Base-by-base conservation (phyloP, 2,797 vertebrate species). In the Muraenolepis orangiensis region DNA sequence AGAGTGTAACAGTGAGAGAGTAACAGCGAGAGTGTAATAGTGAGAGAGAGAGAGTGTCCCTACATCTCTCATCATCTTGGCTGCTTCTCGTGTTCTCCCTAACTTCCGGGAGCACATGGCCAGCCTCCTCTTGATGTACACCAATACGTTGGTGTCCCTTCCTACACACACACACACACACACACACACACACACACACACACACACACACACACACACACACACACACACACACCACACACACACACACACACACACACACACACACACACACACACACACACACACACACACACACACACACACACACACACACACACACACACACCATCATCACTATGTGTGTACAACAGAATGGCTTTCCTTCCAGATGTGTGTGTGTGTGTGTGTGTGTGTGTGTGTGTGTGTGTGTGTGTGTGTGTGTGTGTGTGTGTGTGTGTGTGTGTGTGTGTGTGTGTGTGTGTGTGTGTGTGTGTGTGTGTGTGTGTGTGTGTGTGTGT, bases 1-100 rank as follows among this genome's bases (percentile, higher is more conserved):
- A 29, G 32, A 29, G 51, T n/a, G n/a, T 42, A 57, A 26, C 30
- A 51, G 40, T 34, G 67, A 16, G 28, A 71, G 6, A 20, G 32
- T 51, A 14, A 28, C 26, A 51, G 12, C 3, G 3, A 51, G 3
- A 51, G 42, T 51, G 34, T 32, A 5, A 14, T 23, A 42, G 4
- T 51, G 14, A 3, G 34, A 29, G 32, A 29, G 51, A 3, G 30
- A 46, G 57, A 13, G 42, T 31, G 46, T 75, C 95, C 97, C 97
- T 93, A 98, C 97, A 88, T 99, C 97, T 95, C 97, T 95, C 97
- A 99, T 98, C 97, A 98, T 99, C 91, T 99, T 99, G 74, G 98
- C 97, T 66, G 97, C 97, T 94, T 99, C 97, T 89, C 96, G 93
- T 81, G 97, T 99, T 76, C 96, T 93, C 83, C 97, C 97, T 6